Evolutionary conservation across 2,888 invertebrate genomes (phyloP), one percentile per base, ranked within the genome.

Genomic region (Chloroclysta siterata): DNA sequence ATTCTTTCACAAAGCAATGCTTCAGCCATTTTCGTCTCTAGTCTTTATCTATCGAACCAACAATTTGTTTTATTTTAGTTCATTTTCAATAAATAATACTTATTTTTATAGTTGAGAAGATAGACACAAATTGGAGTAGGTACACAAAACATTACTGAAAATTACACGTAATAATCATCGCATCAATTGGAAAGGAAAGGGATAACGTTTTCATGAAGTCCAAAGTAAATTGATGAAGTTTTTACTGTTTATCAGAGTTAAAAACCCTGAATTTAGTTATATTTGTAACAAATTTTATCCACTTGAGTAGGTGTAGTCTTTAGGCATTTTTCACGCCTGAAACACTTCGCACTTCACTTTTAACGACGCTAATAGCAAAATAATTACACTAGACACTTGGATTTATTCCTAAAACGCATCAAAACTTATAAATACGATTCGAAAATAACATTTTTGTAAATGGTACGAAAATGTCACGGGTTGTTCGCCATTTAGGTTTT

Each of bases 401-500:
- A 86, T 85, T 87, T 82, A 84, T 62, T 73, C 72, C 77, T 72
- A 76, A 79, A 72, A 74, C 72, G 67, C 75, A 78, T 67, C 72
- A 75, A 78, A 77, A 65, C 71, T 73, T 68, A 79, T 76, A 58
- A 59, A 42, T 42, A 42, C 33, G 7, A 54, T 15, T 61, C 15
- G 17, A 59, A 59, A 55, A 48, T 69, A 69, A 70, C 79, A 81
- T 82, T 83, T 81, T 82, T 81, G 76, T 74, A 80, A 72, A 76
- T 79, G 77, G 74, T 79, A 73, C 73, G 76, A 88, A 89, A 52
- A 90, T 80, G 90, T 88, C 90, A 90, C 79, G 86, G 79, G 77
- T 65, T 68, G 74, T 78, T 81, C 87, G 90, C 91, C 91, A 90
- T 90, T 85, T 79, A 83, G 80, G 74, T 77, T 82, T 81, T 75